Base-by-base conservation (phyloP, 2,888 invertebrate species). In the Pammene aurita region DNA sequence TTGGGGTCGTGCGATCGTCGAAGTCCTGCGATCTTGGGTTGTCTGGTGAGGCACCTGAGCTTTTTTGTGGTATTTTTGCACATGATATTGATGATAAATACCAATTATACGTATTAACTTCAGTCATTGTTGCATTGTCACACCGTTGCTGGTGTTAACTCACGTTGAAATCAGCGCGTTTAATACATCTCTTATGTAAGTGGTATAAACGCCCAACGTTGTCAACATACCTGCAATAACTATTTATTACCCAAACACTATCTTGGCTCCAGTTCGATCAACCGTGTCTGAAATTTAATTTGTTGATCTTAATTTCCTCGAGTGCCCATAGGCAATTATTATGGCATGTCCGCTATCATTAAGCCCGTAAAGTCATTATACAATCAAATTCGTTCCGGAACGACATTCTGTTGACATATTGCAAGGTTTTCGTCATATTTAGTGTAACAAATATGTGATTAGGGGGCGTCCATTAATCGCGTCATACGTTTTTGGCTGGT, bases 291-390 rank as follows among this genome's bases (percentile, higher is more conserved):
- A 76, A 65, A 55, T 57, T 67, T 74, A 75, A 77, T 76, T 77
- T 76, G 78, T 76, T 72, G 71, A 57, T 71, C 75, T 75, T 78
- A 75, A 78, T 78, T 78, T 74, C 75, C 73, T 74, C 74, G 75
- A 75, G 77, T 74, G 72, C 73, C 60, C 35, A 60, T 60, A 58
- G 55, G 68, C 68, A 69, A 64, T 69, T 58, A 69, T 58, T 64
- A 54, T 60, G 64, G 54, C 58, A 54, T 54, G 63, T 48, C 65
- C 64, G 60, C 69, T 54, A 69, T 65, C 64, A 69, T 65, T 65
- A 54, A 46, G 48, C 35, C 38, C 14, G 35, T 68, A 68, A 64
- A 54, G 46, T 64, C 58, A 69, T 46, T 58, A 65, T 64, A 65
- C 38, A 65, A 69, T 60, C 26, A 42, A 60, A 65, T 69, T 65